Evolutionary conservation across 2,113 vertebrate genomes (phyloP), one percentile per base, ranked within the genome.

Genomic region (Melospiza melodia): DNA sequence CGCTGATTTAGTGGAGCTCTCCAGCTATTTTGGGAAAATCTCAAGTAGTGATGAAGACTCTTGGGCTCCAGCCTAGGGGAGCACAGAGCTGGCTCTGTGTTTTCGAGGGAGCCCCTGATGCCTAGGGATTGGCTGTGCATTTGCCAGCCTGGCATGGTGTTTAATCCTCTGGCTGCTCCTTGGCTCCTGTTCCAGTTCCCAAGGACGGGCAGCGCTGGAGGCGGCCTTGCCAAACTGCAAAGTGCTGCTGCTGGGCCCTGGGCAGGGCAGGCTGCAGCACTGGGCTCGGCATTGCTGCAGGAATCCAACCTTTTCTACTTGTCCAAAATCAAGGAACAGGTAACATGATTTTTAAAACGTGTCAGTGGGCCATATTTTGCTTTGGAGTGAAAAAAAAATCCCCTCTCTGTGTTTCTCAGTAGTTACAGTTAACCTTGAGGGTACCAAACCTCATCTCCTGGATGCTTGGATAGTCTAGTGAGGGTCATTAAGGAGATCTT

Each of bases 61-160:
- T 72, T 86, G 76, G 85, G 88, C 83, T 72, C 12, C 31, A 75
- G 85, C 73, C 59, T 46, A 33, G 79, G 51, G 79, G 15, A 86
- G 61, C 75, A 81, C 65, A 67, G 88, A 88, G 75, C 82, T 90
- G 87, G 75, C 87, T 80, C 67, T 88, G 79, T 95, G 73, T 75
- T 89, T 91, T 57, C 9, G 2, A 44, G 62, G 76, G 61, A 93
- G 65, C 9, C 66, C 37, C 79, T 21, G 33, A 15, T 68, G 35
- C 71, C 86, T 18, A 66, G 76, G 76, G 69, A 67, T 81, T 95
- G 87, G 21, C 66, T 57, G 65, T 2, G 4, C 0, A 0, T 68
- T 90, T 67, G 68, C 79, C 73, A 77, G 85, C 61, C 86, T 96
- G 94, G 88, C 75, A 67, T 1, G 0, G 22, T 48, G 3, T 61